Conservation (phyloP, 1,140 invertebrate genomes). For the Polypedilum pembai region DNA sequence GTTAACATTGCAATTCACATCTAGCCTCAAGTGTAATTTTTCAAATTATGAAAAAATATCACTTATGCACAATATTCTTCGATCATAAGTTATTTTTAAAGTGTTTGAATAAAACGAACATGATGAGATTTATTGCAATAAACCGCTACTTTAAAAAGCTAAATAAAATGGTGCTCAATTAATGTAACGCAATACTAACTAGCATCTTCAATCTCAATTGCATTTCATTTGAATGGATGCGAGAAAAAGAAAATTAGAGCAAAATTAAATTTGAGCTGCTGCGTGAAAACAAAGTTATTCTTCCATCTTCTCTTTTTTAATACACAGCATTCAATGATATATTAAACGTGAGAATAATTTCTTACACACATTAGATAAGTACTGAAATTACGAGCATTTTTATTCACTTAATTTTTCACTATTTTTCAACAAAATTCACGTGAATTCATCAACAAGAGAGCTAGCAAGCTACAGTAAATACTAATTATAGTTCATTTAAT, state of each 20-base stretch:
- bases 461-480: not conserved
- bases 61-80: no score
- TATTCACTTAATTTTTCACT: no score
- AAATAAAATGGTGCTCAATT: no score
- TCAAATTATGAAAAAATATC: no score
- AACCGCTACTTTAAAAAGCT: no score
- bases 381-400: slow-evolving; percentile 2
- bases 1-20: not conserved
- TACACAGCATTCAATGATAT: not conserved
- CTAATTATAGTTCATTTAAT: slow-evolving; percentile 23
- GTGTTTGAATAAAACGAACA: no score
- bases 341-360: slow-evolving; percentile 18
- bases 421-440: not conserved
- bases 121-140: no score
- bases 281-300: not conserved
- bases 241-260: not conserved
- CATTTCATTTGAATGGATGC: not conserved
- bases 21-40: slow-evolving; percentile 8
- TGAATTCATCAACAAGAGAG: not conserved
- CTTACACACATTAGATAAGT: not conserved
- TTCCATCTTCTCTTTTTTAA: not conserved
- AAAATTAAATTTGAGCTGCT: not conserved
- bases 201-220: slow-evolving; percentile 5
- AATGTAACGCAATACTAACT: not conserved
- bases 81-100: no score